phyloP scores from a whole-genome alignment of 2,113 vertebrate species.

The Centropus unirufus region DNA sequence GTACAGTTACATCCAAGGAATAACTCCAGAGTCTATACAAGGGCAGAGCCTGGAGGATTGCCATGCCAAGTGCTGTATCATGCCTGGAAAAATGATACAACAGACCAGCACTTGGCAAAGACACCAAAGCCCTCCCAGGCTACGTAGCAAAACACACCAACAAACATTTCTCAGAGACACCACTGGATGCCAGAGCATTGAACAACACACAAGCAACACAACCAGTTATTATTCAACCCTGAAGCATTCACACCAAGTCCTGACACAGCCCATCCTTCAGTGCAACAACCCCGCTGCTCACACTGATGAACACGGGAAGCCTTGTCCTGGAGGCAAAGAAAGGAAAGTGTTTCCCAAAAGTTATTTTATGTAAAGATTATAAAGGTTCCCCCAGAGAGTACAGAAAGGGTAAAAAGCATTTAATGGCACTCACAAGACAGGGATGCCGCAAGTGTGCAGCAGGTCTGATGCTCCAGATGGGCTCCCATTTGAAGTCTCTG shows the following conservation, averaged over 20 bases:
- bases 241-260: rapidly evolving
- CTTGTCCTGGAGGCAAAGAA: neutral
- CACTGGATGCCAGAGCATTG: neutral
- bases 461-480: neutral
- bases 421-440: neutral
- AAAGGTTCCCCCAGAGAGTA: neutral
- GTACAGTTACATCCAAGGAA: neutral
- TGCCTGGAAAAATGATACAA: neutral
- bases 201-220: rapidly evolving
- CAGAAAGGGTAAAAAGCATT: neutral
- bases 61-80: neutral
- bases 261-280: neutral
- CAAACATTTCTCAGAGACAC: neutral
- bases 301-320: neutral
- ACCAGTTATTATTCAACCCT: neutral
- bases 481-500: conserved; percentile 6
- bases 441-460: neutral
- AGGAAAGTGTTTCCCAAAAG: neutral
- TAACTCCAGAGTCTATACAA: neutral
- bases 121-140: neutral
- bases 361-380: neutral
- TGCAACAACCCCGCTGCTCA: neutral
- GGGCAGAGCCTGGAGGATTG: neutral
- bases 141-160: neutral
- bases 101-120: neutral